These are phyloP conservation scores for Hepsetus odoe DNA, from an alignment of 2,113 vertebrate genomes.

Conservation along the genomic window DNA sequence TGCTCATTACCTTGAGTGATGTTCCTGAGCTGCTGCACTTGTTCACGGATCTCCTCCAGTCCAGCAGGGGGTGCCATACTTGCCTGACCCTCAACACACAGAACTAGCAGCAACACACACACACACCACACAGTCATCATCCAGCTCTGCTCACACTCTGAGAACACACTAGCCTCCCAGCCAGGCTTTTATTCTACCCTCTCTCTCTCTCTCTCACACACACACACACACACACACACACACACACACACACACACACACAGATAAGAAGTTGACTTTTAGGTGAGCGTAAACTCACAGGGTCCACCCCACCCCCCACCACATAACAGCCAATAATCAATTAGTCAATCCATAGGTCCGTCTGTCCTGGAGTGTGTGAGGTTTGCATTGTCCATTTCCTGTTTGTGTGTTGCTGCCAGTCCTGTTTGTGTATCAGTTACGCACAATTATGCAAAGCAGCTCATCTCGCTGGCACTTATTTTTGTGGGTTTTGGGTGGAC, in stretches of 20 bases:
- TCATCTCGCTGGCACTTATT: too few relatives aligned
- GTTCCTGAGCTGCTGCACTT: not conserved
- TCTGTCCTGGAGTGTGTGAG: too few relatives aligned
- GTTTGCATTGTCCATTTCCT: too few relatives aligned
- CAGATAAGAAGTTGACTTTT: not conserved
- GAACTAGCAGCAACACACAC: not conserved
- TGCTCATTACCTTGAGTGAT: not conserved
- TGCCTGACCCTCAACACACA: not conserved
- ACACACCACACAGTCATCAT: not conserved
- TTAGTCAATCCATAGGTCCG: too few relatives aligned
- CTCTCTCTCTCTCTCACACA: not conserved
- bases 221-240: not conserved
- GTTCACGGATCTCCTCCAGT: not conserved
- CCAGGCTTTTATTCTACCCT: not conserved
- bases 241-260: not conserved
- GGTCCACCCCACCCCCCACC: too few relatives aligned
- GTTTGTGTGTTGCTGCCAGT: too few relatives aligned
- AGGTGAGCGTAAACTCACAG: too few relatives aligned
- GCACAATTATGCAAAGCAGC: too few relatives aligned
- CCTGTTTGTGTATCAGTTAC: too few relatives aligned
- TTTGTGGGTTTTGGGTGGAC: too few relatives aligned
- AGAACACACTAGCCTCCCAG: not conserved
- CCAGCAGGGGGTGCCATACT: not conserved
- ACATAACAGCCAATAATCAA: too few relatives aligned
- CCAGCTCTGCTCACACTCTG: not conserved